Evolutionary conservation across 2,113 vertebrate genomes (phyloP).

Genomic region (Dicaeum eximium): DNA sequence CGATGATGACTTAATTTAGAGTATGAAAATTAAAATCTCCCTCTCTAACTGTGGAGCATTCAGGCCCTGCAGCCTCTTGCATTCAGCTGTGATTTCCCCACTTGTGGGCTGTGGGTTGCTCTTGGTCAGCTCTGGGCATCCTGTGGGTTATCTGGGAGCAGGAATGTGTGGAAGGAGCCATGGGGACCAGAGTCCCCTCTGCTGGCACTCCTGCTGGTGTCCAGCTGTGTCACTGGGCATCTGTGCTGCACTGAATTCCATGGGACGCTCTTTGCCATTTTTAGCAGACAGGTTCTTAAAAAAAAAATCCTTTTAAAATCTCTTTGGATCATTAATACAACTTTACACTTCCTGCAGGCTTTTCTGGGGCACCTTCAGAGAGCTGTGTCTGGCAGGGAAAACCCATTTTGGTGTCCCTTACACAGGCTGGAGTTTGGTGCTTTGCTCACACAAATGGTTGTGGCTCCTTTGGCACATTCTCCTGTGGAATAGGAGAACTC

Average conservation of each 20-base stretch:
- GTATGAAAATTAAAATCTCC: neutral
- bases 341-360: neutral
- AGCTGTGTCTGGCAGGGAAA: neutral
- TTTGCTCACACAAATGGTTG: neutral
- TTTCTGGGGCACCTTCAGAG: neutral
- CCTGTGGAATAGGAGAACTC: accelerated
- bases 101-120: neutral
- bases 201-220: neutral
- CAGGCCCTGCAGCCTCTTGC: neutral
- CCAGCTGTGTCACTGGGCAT: neutral
- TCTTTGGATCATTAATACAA: neutral
- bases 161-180: neutral
- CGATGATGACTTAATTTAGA: slow-evolving; percentile 32
- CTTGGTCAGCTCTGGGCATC: neutral
- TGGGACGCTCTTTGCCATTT: neutral
- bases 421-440: accelerated
- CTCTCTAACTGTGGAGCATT: neutral
- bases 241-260: accelerated
- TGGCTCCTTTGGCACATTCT: neutral
- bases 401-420: neutral
- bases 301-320: neutral
- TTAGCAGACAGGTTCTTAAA: neutral
- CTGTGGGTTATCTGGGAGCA: neutral
- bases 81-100: accelerated
- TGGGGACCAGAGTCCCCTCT: accelerated